A percentile compares a stretch with the other conserved stretches of the same genome.
These are phyloP conservation scores for Eulithis testata DNA, from an alignment of 2,888 invertebrate species.

Conservation along the genomic window DNA sequence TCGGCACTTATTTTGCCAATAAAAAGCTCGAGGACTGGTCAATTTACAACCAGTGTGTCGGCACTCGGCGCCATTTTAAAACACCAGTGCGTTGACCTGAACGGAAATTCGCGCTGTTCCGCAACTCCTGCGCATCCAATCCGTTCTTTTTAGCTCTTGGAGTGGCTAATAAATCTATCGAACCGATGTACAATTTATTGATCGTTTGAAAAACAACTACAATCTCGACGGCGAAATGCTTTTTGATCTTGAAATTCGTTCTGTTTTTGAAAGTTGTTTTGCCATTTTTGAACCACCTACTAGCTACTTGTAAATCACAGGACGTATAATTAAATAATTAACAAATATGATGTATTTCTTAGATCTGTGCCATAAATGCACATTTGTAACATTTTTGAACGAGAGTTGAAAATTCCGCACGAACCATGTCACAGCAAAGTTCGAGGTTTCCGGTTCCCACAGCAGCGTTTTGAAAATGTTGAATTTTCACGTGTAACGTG, in stretches of 20 bases:
- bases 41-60: slow-evolving; percentile 42
- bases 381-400: too few relatives aligned
- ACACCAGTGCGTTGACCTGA: slow-evolving; percentile 64
- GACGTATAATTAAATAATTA: background rate
- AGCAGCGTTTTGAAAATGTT: slow-evolving; percentile 22
- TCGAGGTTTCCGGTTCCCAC: slow-evolving; percentile 9
- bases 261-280: slow-evolving; percentile 24
- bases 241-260: slow-evolving; percentile 24
- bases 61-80: slow-evolving; percentile 63
- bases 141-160: slow-evolving; percentile 40
- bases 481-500: slow-evolving; percentile 32
- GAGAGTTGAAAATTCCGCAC: too few relatives aligned
- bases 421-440: slow-evolving; percentile 1
- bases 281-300: slow-evolving; percentile 4
- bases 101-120: slow-evolving; percentile 63
- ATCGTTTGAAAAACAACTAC: slow-evolving; percentile 24
- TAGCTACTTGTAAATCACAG: background rate
- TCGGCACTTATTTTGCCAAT: slow-evolving; percentile 34
- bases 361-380: too few relatives aligned
- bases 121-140: slow-evolving; percentile 62
- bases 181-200: slow-evolving; percentile 31
- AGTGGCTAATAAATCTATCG: slow-evolving; percentile 46
- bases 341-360: too few relatives aligned
- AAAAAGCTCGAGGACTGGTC: slow-evolving; percentile 19
- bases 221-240: slow-evolving; percentile 21